Evolutionary conservation across 2,113 vertebrate species (phyloP), one percentile per base, ranked within the genome.

Genomic region (Aleadryas rufinucha): DNA sequence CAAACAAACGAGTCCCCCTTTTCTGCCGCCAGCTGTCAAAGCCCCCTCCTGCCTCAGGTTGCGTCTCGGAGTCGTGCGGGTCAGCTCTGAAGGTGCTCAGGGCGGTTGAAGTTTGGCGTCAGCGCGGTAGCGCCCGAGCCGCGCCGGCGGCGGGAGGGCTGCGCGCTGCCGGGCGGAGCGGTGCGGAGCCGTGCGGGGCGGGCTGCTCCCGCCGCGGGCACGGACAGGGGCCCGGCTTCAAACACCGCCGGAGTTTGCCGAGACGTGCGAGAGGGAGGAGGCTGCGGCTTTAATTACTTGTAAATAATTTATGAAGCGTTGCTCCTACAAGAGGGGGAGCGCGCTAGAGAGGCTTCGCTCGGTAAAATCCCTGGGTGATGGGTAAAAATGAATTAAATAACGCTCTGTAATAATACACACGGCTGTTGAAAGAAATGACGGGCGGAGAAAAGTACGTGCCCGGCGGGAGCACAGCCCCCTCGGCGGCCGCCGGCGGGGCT

Each of bases 261-360:
- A 96, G 93, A 82, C 86, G 89, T 53, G 87, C 66, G 75, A 70
- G 79, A 78, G 84, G 95, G 95, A 87, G 95, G 92, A 89, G 96
- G 95, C 96, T 95, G 90, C 94, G 70, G 91, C 87, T 97, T 95
- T 94, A 95, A 81, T 93, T 71, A 91, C 96, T 97, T 97, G 97
- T 97, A 97, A 97, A 98, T 98, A 97, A 98, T 97, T 92, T 95
- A 97, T 96, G 97, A 97, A 97, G 96, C 97, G 92, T 96, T 95
- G 96, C 96, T 95, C 76, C 71, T 88, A 12, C 66, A 26, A 53
- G 90, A 59, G 33, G 56, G 82, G 80, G 71, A 91, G 95, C 86
- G 95, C 91, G 92, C 95, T 30, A 44, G 88, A 78, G 94, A 93
- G 80, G 92, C 86, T 89, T 54, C 85, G 79, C 86, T 89, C 22